Conservation (phyloP, 1,140 invertebrate genomes). For the Octopus sinensis region DNA sequence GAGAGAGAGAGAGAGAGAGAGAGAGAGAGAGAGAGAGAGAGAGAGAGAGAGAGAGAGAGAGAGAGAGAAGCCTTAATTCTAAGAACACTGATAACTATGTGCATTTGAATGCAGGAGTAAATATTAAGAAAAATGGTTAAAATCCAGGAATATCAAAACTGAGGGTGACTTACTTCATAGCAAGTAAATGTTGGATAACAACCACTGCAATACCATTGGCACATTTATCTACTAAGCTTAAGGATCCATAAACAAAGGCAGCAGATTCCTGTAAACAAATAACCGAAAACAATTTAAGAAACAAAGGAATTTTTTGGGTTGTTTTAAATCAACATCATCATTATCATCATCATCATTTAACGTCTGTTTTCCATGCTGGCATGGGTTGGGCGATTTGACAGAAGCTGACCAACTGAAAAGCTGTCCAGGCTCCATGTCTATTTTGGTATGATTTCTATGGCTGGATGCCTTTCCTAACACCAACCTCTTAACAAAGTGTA, state of each 20-base stretch:
- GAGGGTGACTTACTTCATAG: conserved; percentile 33
- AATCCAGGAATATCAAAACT: too few species aligned
- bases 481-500: too few species aligned
- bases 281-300: background rate
- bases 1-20: too few species aligned
- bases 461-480: background rate
- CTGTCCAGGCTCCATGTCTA: background rate
- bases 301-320: background rate
- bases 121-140: too few species aligned
- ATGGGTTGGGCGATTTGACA: background rate
- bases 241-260: conserved; percentile 87
- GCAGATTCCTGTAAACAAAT: conserved; percentile 65
- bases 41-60: too few species aligned
- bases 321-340: background rate
- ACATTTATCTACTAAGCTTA: conserved; percentile 90
- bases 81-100: too few species aligned
- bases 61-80: too few species aligned
- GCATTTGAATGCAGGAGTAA: too few species aligned
- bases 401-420: background rate
- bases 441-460: background rate
- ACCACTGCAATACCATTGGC: conserved; percentile 78
- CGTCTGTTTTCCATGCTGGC: background rate
- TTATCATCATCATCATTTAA: background rate
- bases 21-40: too few species aligned
- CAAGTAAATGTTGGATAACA: conserved; percentile 69